Base-by-base conservation (phyloP, 2,888 invertebrate species). In the Germaria angustata region DNA sequence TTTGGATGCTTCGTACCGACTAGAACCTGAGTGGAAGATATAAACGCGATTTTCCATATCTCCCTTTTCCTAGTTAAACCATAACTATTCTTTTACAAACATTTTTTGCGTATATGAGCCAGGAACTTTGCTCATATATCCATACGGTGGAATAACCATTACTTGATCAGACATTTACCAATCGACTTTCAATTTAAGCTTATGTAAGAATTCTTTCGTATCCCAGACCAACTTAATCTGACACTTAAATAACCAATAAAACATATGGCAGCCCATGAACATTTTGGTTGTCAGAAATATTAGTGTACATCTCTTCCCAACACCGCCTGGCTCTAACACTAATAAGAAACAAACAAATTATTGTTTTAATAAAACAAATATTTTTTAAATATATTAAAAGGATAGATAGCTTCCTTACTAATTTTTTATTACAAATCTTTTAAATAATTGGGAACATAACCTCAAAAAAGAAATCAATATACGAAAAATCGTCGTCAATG, bases 401-500 rank as follows among this genome's bases (percentile, higher is more conserved):
- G n/a, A n/a, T n/a, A n/a, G n/a, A n/a, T n/a, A n/a, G n/a, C n/a
- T n/a, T n/a, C n/a, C n/a, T n/a, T n/a, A 24, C 1, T 32, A 4
- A n/a, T n/a, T 32, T 34, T 39, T 2, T 15, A 61, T 17, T 53
- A 13, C 2, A 22, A 9, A 1, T 22, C 20, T 0, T 17, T 22
- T 15, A 7, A 28, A 59, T 44, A 9, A 22, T 28, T n/a, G 9
- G 7, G 3, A 51, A 81, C 87, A 85, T 88, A 88, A 88, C 88
- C 88, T 88, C 86, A 88, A 88, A 86, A 86, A 85, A 44, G 22
- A 49, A 69, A 80, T 78, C 73, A 44, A 82, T 80, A 76, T n/a
- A 78, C 2, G 63, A 65, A 39, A 63, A 34, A 15, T 7, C 28
- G 46, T 36, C 46, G 34, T 15, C 20, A 15, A 22, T 41, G 24